Percentiles rank a stretch among this genome's conserved stretches.
Evolutionary conservation across 1,140 invertebrate species (phyloP).

Genomic region (Panulirus ornatus): DNA sequence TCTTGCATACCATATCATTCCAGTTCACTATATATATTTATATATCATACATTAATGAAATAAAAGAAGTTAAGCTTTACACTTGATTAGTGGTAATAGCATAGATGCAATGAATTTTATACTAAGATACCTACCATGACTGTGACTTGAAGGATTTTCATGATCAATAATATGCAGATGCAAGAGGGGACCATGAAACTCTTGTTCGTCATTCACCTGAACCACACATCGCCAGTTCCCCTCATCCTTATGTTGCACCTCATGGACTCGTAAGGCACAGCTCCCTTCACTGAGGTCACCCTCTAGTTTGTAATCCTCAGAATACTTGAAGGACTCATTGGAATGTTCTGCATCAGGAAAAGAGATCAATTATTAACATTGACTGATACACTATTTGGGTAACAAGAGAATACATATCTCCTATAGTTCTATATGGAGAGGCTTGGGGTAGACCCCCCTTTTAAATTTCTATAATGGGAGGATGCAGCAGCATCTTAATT

Average conservation of each 20-base stretch:
- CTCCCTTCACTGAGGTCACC: slow-evolving; percentile 53
- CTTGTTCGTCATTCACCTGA: background rate
- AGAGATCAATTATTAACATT: background rate
- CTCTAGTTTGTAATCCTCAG: slow-evolving; percentile 28
- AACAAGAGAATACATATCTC: too few species aligned
- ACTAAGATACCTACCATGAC: slow-evolving; percentile 52
- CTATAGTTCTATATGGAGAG: too few species aligned
- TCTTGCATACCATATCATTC: too few species aligned
- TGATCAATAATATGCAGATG: slow-evolving; percentile 49
- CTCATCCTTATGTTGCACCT: slow-evolving; percentile 35
- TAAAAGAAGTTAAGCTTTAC: too few species aligned
- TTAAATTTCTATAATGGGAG: too few species aligned
- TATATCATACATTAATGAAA: too few species aligned
- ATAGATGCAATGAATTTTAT: too few species aligned
- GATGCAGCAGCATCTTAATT: too few species aligned
- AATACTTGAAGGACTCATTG: background rate
- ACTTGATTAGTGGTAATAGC: too few species aligned
- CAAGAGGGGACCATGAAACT: slow-evolving; percentile 41
- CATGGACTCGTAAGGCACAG: slow-evolving; percentile 31
- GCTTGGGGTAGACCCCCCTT: too few species aligned
- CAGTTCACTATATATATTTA: too few species aligned
- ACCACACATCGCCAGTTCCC: slow-evolving; percentile 63
- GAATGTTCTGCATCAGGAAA: slow-evolving; percentile 28
- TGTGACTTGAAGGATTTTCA: background rate
- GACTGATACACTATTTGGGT: background rate